Evolutionary conservation across 2,888 invertebrate genomes (phyloP).

Genomic region (Cloeon dipterum): DNA sequence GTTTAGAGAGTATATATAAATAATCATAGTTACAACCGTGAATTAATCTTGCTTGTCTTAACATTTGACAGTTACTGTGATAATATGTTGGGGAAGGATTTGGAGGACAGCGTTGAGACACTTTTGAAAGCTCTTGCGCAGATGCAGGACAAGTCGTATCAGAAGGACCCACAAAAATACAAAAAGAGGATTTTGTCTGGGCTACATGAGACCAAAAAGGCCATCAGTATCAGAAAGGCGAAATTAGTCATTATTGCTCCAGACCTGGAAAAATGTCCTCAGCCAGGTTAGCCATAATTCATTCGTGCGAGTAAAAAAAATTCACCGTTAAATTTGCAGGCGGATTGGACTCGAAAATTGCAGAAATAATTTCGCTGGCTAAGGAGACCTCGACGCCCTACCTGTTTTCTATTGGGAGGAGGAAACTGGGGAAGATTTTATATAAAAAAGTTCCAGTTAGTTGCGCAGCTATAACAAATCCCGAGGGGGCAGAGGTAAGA

Average conservation of each 20-base stretch:
- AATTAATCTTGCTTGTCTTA: too few relatives aligned
- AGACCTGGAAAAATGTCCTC: conserved; percentile 25
- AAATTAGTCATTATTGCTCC: conserved; percentile 36
- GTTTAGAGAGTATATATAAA: too few relatives aligned
- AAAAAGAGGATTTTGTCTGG: conserved; percentile 31
- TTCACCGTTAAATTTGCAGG: too few relatives aligned
- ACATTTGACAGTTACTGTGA: conserved; percentile 31
- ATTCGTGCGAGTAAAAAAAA: too few relatives aligned
- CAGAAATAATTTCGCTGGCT: conserved; percentile 24
- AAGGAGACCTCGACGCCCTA: conserved; percentile 26
- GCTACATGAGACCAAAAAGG: conserved; percentile 32
- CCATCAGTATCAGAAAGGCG: conserved; percentile 28
- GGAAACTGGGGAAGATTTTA: conserved; percentile 28
- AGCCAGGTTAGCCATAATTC: neutral
- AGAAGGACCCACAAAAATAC: conserved; percentile 32
- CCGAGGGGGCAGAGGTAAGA: conserved; percentile 34
- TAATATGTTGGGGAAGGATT: conserved; percentile 28
- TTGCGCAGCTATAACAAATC: conserved; percentile 34
- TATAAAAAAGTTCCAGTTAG: conserved; percentile 33
- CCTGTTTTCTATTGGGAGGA: conserved; percentile 30
- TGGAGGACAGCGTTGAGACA: conserved; percentile 22
- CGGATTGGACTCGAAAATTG: conserved; percentile 29
- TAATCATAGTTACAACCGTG: too few relatives aligned
- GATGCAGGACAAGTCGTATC: conserved; percentile 34
- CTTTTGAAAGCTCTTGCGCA: conserved; percentile 28